Evolutionary conservation across 1,140 invertebrate genomes (phyloP).

Genomic region (Calycopis cecrops): DNA sequence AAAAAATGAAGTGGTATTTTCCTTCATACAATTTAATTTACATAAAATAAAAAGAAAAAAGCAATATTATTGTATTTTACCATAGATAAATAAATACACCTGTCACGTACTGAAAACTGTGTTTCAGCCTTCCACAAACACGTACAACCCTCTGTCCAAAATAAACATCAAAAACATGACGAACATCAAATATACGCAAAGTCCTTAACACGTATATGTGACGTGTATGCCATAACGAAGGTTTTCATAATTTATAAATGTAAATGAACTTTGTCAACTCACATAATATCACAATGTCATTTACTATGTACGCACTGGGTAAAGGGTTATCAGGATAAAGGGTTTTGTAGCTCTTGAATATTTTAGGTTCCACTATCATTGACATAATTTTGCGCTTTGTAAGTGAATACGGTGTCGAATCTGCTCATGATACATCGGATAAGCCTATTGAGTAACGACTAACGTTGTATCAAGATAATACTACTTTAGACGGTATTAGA

Average conservation of each 20-base stretch:
- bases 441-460: no score
- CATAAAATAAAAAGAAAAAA: no score
- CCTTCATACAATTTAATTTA: no score
- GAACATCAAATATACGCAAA: background rate
- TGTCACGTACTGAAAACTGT: no score
- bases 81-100: no score
- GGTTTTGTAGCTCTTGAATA: background rate
- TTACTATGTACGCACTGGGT: background rate
- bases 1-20: no score
- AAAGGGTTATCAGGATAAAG: background rate
- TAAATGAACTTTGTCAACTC: slow-evolving; percentile 6
- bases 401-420: background rate
- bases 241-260: background rate
- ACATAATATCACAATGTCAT: slow-evolving; percentile 5
- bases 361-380: background rate
- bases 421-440: background rate
- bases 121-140: no score
- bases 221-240: background rate
- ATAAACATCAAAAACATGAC: background rate
- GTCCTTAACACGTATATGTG: background rate
- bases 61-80: no score
- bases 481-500: no score
- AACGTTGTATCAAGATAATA: no score
- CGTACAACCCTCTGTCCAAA: background rate
- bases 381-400: no score